These are phyloP conservation scores for Digitonthophagus gazella DNA, from an alignment of 2,888 invertebrate genomes.

Conservation along the genomic window DNA sequence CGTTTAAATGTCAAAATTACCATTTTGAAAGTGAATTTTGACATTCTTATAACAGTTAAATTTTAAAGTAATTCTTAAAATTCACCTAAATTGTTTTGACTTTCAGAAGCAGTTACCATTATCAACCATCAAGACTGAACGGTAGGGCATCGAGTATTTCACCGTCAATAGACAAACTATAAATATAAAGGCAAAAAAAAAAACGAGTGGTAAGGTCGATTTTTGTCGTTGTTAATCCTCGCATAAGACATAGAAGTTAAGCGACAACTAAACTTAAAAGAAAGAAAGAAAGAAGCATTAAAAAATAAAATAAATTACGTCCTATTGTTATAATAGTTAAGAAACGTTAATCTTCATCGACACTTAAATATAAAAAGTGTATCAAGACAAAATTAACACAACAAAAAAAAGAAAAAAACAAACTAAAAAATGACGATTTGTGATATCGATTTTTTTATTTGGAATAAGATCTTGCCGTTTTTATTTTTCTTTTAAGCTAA, in stretches of 20 bases:
- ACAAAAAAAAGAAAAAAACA: not conserved
- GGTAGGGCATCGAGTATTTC: slow-evolving; percentile 26
- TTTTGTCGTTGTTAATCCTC: not conserved
- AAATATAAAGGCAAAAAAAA: slow-evolving; percentile 15
- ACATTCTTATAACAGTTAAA: too few relatives aligned
- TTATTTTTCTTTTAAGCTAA: not conserved
- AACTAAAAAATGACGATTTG: not conserved
- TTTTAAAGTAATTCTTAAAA: too few relatives aligned
- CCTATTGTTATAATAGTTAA: too few relatives aligned
- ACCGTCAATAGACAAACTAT: slow-evolving; percentile 24
- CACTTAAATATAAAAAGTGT: not conserved
- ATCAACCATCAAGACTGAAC: slow-evolving; percentile 28
- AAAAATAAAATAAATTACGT: too few relatives aligned
- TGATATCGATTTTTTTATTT: not conserved
- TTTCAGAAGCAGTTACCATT: slow-evolving; percentile 28
- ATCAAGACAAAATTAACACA: not conserved
- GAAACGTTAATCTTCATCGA: too few relatives aligned
- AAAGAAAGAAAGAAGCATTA: too few relatives aligned
- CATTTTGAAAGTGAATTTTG: too few relatives aligned
- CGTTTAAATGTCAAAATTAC: too few relatives aligned
- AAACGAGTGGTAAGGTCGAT: too few relatives aligned
- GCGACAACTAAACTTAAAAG: too few relatives aligned
- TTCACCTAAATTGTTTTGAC: too few relatives aligned
- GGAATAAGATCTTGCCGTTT: not conserved
- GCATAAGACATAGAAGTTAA: not conserved